Base-by-base conservation (phyloP, 2,113 vertebrate species). In the Abramis brama region DNA sequence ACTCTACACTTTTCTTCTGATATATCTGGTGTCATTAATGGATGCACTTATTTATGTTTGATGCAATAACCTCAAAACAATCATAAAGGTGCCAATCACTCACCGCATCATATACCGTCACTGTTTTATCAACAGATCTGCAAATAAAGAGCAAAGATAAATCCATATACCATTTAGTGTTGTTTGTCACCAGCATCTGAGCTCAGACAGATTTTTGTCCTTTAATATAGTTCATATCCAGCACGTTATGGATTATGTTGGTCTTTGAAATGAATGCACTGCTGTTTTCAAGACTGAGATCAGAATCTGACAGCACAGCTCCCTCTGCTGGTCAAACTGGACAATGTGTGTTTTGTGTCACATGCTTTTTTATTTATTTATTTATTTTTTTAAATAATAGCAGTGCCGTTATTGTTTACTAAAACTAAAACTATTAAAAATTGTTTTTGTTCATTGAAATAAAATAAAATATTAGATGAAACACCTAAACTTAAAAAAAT, bases 81-180 rank as follows among this genome's bases (percentile, higher is more conserved):
- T 8, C 23, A 62, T 33, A 30, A 45, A 50, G 25, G 0, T 5
- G 7, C 0, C 15, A 50, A 25, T 86, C 93, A 97, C 96, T 96
- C 92, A 98, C 97, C 27, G 89, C 92, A 86, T 96, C 93, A 86
- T 95, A 92, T 79, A 97, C 85, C 45, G 96, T 91, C 71, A 97
- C 94, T 12, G 93, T 94, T 90, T 97, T 97, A 94, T 98, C 96
- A 93, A 98, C 94, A 45, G 96, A 98, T 27, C 97, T 98, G 93
- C 62, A 89, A 47, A 47, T 3, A 92, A 93, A 88, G 88, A 90
- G 19, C 25, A 91, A 74, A 91, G 82, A 12, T 78, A 83, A 84
- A 75, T 81, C 55, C 3, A 52, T 30, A 57, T 43, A 47, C 1
- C 6, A 15, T 23, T 43, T 23, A 1, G 10, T 43, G 36, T 45